Evolutionary conservation across 2,797 vertebrate genomes (phyloP).

Genomic region (Epinephelus awoara): DNA sequence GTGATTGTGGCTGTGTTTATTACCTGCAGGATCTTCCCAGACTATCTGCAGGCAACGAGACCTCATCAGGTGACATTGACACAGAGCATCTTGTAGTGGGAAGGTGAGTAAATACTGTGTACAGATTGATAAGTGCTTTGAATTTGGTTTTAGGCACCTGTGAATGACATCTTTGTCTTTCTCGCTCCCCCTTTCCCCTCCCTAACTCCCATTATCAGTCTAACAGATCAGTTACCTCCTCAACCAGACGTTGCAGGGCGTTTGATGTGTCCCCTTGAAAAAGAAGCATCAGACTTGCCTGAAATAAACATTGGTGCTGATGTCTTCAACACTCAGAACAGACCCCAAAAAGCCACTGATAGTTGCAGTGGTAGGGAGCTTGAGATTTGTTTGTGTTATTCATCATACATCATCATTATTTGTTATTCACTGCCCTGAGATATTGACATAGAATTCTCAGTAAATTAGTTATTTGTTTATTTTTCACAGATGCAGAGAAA

Average conservation of each 20-base stretch:
- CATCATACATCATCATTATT: neutral
- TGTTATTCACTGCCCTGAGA: neutral
- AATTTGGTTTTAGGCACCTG: neutral
- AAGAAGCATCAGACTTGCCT: neutral
- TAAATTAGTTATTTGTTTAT: neutral
- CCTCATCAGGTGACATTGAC: neutral
- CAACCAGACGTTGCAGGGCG: constrained; percentile 9
- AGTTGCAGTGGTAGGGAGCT: constrained; percentile 33
- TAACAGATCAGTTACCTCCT: constrained; percentile 3
- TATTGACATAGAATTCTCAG: neutral
- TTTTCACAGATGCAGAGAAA: constrained; percentile 16
- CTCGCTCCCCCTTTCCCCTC: neutral
- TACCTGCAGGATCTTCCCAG: constrained; percentile 54
- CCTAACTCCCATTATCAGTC: constrained; percentile 20
- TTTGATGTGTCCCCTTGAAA: constrained; percentile 10
- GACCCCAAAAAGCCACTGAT: neutral
- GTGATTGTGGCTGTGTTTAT: neutral
- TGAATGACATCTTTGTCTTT: constrained; percentile 18
- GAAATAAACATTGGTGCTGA: constrained; percentile 1
- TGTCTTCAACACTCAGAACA: neutral
- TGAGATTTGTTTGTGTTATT: neutral
- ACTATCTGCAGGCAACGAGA: constrained; percentile 26
- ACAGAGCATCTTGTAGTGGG: constrained; percentile 4
- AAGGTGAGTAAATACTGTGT: constrained; percentile 53
- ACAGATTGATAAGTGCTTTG: neutral